A percentile compares a stretch with the other conserved stretches of the same genome.
Conservation (phyloP, 2,797 vertebrate genomes). For the Calcarius lapponicus region DNA sequence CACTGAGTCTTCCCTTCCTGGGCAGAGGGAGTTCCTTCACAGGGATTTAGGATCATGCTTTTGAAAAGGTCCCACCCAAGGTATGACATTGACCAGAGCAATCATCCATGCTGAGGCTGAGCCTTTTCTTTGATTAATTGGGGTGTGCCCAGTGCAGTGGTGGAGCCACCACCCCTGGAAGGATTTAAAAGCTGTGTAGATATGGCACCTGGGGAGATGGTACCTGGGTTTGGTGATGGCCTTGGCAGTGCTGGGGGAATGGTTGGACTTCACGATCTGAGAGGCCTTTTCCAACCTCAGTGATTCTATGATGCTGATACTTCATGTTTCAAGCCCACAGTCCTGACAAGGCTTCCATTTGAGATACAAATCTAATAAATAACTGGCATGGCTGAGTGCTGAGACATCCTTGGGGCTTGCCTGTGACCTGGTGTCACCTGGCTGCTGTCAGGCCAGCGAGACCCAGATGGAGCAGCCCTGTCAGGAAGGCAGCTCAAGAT, state of each 20-base stretch:
- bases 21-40: neutral
- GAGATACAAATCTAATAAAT: neutral
- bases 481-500: neutral
- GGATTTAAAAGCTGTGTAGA: neutral
- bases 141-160: neutral
- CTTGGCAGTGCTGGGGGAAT: neutral
- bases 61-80: neutral
- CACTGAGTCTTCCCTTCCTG: neutral
- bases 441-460: neutral
- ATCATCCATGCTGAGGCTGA: rapidly evolving
- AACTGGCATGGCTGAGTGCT: neutral
- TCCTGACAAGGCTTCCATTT: neutral
- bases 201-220: neutral
- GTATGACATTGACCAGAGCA: neutral
- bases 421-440: neutral
- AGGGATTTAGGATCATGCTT: neutral
- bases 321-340: neutral
- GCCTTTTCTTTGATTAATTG: neutral
- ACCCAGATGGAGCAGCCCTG: neutral
- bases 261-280: neutral
- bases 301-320: neutral
- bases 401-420: neutral
- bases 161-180: neutral
- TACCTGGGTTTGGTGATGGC: neutral
- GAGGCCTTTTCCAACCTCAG: neutral